Conservation (phyloP, 2,888 invertebrate species). For the Chymomyza caudatula region DNA sequence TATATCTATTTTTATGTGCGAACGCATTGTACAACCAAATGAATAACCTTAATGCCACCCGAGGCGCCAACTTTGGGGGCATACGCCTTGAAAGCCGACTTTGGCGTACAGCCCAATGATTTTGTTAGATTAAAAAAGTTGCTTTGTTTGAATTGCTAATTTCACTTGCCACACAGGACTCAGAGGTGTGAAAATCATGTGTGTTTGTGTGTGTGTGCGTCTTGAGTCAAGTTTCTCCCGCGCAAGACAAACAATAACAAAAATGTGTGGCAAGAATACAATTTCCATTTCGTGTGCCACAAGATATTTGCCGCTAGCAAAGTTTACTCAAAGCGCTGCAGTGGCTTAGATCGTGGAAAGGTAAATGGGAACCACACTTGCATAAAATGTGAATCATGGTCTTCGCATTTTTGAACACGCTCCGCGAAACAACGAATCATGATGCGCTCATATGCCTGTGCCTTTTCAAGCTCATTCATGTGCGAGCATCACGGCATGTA, state of each 20-base stretch:
- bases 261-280: not conserved
- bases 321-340: not conserved
- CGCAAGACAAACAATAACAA: constrained; percentile 27
- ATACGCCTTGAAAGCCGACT: not conserved
- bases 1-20: not conserved
- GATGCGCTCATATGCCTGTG: no score
- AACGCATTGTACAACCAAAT: not conserved
- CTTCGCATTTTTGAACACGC: no score
- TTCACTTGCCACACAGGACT: constrained; percentile 12
- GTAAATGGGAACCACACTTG: no score
- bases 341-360: no score
- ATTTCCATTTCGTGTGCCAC: not conserved
- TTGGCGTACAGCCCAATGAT: constrained; percentile 18
- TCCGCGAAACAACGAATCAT: no score
- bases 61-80: not conserved
- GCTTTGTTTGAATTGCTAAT: constrained; percentile 54
- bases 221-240: not conserved
- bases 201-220: not conserved
- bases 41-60: not conserved
- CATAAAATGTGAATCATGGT: no score
- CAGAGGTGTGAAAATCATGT: constrained; percentile 23
- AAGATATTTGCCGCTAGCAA: not conserved
- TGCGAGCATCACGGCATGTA: no score
- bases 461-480: no score
- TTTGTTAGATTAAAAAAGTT: constrained; percentile 47